A percentile compares a stretch with the other conserved stretches of the same genome.
Conservation (phyloP, 2,113 vertebrate genomes). For the Amblyornis subalaris region DNA sequence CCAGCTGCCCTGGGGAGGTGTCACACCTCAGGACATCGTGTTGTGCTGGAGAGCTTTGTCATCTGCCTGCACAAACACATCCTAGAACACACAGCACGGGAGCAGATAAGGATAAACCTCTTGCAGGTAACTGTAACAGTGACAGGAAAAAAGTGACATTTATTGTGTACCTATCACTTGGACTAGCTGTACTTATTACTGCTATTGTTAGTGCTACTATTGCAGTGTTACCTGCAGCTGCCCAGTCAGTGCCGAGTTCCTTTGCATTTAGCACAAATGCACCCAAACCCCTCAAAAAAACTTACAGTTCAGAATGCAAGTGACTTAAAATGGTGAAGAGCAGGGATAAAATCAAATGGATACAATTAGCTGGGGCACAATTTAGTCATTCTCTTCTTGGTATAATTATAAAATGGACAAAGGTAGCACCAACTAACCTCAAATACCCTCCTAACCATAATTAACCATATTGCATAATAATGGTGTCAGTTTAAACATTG, state of each 20-base stretch:
- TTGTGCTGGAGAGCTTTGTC: background rate
- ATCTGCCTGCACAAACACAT: background rate
- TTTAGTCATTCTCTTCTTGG: conserved; percentile 47
- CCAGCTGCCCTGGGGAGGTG: background rate
- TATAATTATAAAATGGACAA: conserved; percentile 51
- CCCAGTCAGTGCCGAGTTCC: background rate
- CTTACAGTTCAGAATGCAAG: background rate
- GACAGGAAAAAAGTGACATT: background rate
- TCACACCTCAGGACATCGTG: accelerated
- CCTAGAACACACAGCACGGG: background rate
- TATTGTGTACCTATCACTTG: background rate
- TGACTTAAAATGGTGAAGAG: background rate
- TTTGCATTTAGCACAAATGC: background rate
- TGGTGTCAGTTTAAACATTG: conserved; percentile 45
- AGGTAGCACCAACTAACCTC: conserved; percentile 53
- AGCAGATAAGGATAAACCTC: background rate
- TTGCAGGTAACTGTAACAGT: background rate
- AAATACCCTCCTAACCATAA: conserved; percentile 48
- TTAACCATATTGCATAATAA: conserved; percentile 56
- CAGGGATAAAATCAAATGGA: conserved; percentile 39
- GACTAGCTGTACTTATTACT: background rate
- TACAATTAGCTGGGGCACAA: conserved; percentile 42
- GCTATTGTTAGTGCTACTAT: background rate
- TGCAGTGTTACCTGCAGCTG: background rate
- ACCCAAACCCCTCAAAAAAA: background rate